phyloP scores from a whole-genome alignment of 2,797 vertebrate genomes.

The Uromys caudimaculatus region DNA sequence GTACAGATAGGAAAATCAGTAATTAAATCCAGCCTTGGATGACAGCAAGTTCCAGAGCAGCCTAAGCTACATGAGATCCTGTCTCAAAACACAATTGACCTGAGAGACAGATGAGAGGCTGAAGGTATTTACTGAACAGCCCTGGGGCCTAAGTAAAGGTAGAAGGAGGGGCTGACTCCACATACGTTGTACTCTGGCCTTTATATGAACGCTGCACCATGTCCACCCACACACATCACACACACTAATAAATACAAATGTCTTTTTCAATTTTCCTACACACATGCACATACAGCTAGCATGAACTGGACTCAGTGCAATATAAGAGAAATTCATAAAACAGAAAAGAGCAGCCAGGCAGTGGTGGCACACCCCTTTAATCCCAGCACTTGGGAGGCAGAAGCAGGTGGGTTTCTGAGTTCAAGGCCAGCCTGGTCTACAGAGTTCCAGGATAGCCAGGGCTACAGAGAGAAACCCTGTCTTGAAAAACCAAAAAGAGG shows the following conservation, averaged over 20 bases:
- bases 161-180: not conserved
- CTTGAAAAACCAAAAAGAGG: too few species aligned
- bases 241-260: not conserved
- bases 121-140: not conserved
- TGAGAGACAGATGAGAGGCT: not conserved
- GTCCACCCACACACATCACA: not conserved
- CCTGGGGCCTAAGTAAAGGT: not conserved
- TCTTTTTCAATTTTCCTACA: not conserved
- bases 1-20: not conserved
- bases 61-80: not conserved
- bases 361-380: too few species aligned
- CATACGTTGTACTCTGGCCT: not conserved
- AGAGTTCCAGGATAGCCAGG: too few species aligned
- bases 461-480: too few species aligned
- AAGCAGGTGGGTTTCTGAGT: too few species aligned
- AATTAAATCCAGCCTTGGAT: not conserved
- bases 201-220: not conserved
- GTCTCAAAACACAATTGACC: not conserved
- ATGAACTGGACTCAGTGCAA: not conserved
- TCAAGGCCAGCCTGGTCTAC: too few species aligned
- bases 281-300: not conserved
- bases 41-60: not conserved
- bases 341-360: not conserved
- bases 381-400: too few species aligned
- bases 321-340: not conserved